A percentile compares a stretch with the other conserved stretches of the same genome.
Conservation (phyloP, 2,113 vertebrate species). For the Lepus americanus region DNA sequence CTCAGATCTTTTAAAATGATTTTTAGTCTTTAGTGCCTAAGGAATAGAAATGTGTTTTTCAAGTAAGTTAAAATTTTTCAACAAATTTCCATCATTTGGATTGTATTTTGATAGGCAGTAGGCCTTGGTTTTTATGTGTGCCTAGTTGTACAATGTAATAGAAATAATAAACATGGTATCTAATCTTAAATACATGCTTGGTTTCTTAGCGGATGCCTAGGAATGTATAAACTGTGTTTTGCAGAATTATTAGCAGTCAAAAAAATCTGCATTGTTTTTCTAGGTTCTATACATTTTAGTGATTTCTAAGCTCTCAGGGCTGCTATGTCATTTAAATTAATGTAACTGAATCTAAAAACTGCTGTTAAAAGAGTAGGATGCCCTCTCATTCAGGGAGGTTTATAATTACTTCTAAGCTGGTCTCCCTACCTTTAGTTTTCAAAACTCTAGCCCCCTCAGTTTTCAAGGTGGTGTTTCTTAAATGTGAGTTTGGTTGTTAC, state of each 20-base stretch:
- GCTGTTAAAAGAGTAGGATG: not conserved
- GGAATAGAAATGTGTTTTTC: not conserved
- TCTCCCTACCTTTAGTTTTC: slow-evolving; percentile 32
- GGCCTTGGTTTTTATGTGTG: not conserved
- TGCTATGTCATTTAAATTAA: not conserved
- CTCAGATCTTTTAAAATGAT: not conserved
- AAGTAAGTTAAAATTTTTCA: not conserved
- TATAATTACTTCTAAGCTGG: not conserved
- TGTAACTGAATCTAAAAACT: not conserved
- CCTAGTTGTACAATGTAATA: not conserved
- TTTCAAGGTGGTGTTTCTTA: slow-evolving; percentile 9
- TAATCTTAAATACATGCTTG: not conserved
- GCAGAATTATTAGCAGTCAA: not conserved
- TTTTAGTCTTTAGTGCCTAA: slow-evolving; percentile 30
- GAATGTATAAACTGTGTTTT: not conserved
- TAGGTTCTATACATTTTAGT: not conserved
- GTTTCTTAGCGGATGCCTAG: not conserved
- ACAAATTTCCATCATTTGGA: not conserved
- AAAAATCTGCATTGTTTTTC: not conserved
- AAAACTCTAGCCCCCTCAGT: not conserved
- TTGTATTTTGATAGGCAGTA: not conserved
- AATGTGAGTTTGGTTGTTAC: slow-evolving; percentile 20
- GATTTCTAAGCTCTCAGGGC: not conserved
- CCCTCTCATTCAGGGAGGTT: not conserved
- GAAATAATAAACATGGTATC: not conserved